Percentiles rank a stretch among this genome's conserved stretches.
Evolutionary conservation across 37 sponge, comb jelly and placozoan genomes (phyloP).

Genomic region (Hormiphora californensis): DNA sequence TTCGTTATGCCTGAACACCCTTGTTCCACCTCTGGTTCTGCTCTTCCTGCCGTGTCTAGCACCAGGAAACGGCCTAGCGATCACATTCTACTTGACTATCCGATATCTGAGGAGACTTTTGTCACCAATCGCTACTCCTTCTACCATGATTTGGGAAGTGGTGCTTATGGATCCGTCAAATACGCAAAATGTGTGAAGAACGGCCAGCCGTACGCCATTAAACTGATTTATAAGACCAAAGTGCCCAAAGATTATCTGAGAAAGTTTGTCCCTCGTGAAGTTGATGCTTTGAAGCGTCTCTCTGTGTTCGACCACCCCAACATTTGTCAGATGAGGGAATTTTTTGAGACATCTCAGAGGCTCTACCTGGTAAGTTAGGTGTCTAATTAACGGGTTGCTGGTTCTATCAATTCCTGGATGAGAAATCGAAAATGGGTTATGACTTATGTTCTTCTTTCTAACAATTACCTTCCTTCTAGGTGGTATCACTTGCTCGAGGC

Average conservation of each 20-base stretch:
- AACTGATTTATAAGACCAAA: constrained; percentile 69
- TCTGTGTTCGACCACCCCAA: constrained; percentile 54
- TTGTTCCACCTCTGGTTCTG: too few relatives aligned
- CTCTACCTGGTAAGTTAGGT: constrained; percentile 79
- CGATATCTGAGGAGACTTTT: not conserved
- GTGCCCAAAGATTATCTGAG: constrained; percentile 76
- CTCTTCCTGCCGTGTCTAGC: too few relatives aligned
- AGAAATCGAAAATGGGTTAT: too few relatives aligned
- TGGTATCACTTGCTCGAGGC: constrained; percentile 52
- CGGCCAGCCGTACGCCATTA: constrained; percentile 61
- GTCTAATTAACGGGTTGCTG: too few relatives aligned
- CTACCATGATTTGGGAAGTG: constrained; percentile 65
- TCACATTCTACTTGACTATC: constrained; percentile 18
- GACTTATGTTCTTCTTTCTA: too few relatives aligned
- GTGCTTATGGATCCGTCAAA: constrained; percentile 92
- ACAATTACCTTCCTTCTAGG: too few relatives aligned
- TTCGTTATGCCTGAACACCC: too few relatives aligned
- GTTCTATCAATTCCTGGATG: too few relatives aligned
- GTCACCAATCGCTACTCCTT: constrained; percentile 37
- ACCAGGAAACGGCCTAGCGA: too few relatives aligned
- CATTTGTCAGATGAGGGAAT: constrained; percentile 69
- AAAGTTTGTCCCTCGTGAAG: constrained; percentile 84
- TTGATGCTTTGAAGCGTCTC: constrained; percentile 62
- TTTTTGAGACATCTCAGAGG: constrained; percentile 66
- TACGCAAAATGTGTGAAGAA: constrained; percentile 52